Base-by-base conservation (phyloP, 2,888 invertebrate genomes). In the Drosophila nr. perissopoda region DNA sequence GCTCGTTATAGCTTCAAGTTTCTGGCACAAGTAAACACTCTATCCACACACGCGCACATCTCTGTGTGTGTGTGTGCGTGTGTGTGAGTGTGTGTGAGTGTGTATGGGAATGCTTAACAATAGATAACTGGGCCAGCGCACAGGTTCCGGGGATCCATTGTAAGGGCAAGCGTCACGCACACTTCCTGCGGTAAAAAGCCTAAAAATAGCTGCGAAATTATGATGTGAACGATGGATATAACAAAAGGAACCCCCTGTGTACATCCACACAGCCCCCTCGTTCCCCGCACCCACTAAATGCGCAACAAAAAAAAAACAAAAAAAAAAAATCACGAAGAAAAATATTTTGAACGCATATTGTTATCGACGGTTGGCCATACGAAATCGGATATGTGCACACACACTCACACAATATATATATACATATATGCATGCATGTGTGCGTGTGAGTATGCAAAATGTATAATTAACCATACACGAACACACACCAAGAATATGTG, bases 391-490 rank as follows among this genome's bases (percentile, higher is more conserved):
- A 86, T 79, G 83, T 75, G 79, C 70, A 73, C 67, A 84, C 56
- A 62, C 53, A 38, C 51, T 60, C 51, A 65, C 70, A 61, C 56
- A 62, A 49, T 36, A 40, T 42, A 69, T 62, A 34, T 42, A 54
- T 40, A 38, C 38, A 66, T 38, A 67, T 58, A 46, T 46, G 29
- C 21, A 18, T 21, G 27, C 4, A n/a, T 59, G 46, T 40, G 54
- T 61, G 36, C 21, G 29, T 73, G 36, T 38, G 46, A 49, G 62
- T 56, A 79, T 84, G 84, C 72, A 76, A 88, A 88, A 88, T 88
- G 89, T 84, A 84, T 84, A 84, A 84, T 84, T 84, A 84, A 86
- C 89, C 89, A 86, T 69, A 86, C 79, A 84, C 70, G 57, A 40
- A 74, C 53, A 61, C 74, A 56, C 59, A 68, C 58, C 36, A 66